Percentiles rank a stretch among this genome's conserved stretches.
These are phyloP conservation scores for Phania funesta DNA, from an alignment of 2,888 invertebrate genomes.

Conservation along the genomic window DNA sequence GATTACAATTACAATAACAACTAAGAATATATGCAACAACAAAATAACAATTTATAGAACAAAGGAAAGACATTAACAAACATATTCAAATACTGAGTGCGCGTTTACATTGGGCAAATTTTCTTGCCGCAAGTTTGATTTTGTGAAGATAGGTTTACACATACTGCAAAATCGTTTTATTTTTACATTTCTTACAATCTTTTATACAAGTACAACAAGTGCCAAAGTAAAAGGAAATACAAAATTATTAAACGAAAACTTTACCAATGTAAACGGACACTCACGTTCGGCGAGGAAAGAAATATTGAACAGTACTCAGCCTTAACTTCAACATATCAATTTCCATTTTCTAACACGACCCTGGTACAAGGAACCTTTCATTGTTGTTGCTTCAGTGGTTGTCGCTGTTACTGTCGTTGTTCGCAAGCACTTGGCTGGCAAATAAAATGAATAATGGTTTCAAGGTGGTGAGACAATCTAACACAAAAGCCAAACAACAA, in stretches of 20 bases:
- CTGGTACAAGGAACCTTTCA: constrained; percentile 22
- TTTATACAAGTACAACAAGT: too few relatives aligned
- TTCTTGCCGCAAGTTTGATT: too few relatives aligned
- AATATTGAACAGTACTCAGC: constrained; percentile 34
- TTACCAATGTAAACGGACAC: too few relatives aligned
- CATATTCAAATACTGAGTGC: constrained; percentile 46
- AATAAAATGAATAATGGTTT: constrained; percentile 65
- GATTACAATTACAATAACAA: constrained; percentile 1
- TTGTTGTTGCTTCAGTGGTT: constrained; percentile 12
- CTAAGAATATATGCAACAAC: constrained; percentile 30
- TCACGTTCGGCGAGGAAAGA: constrained; percentile 2
- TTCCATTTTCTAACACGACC: constrained; percentile 54
- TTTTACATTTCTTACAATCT: too few relatives aligned
- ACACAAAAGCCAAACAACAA: constrained; percentile 46
- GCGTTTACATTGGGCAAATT: too few relatives aligned
- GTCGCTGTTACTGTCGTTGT: constrained; percentile 23
- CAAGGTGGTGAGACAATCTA: constrained; percentile 67
- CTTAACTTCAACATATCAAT: constrained; percentile 64
- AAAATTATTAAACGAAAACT: too few relatives aligned
- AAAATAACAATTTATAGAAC: constrained; percentile 43
- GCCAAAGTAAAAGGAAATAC: too few relatives aligned
- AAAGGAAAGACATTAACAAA: constrained; percentile 24
- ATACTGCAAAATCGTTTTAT: too few relatives aligned
- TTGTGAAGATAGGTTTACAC: too few relatives aligned
- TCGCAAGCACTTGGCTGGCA: constrained; percentile 52